Base-by-base conservation (phyloP, 2,888 invertebrate species). In the Sericinus montela region DNA sequence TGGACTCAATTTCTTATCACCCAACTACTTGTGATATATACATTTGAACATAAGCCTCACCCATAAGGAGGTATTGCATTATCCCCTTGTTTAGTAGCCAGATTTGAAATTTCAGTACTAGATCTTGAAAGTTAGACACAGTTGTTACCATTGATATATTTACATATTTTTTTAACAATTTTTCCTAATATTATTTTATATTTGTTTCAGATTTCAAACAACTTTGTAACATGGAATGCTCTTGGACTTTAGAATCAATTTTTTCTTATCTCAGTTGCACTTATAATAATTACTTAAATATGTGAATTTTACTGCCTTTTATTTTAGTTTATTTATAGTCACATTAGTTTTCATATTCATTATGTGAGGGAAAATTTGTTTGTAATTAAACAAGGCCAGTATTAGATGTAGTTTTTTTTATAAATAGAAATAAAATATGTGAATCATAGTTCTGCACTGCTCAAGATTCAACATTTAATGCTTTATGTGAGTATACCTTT, bases 321-420 rank as follows among this genome's bases (percentile, higher is more conserved):
- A 2, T 37, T 41, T 14, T 19, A 19, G 19, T 19, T 10, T 25
- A 16, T 34, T 51, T 7, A 37, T 43, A 32, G 37, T 42, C 25
- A 16, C 13, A 11, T 45, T 42, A 38, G 19, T 45, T 51, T 37
- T 34, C 8, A 15, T 32, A 51, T 25, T 45, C 38, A 51, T 42
- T 32, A 51, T 51, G 50, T 51, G 45, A 51, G n/a, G 25, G 50
- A 38, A 51, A 23, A 29, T 37, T 38, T 42, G 23, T 51, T 40
- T 37, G 37, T 9, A 40, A 23, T 25, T 51, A 46, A 46, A 30
- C 59, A 67, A 64, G 75, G 77, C 77, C 79, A 78, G 76, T 78
- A 77, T 61, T 70, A 66, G 63, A 43, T 54, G 36, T 55, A 57
- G 39, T 40, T 43, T 40, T 29, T 51, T 41, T 28, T 19, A 11